A percentile compares a stretch with the other conserved stretches of the same genome.
Conservation (phyloP, 2,113 vertebrate genomes). For the Cebidichthys violaceus region DNA sequence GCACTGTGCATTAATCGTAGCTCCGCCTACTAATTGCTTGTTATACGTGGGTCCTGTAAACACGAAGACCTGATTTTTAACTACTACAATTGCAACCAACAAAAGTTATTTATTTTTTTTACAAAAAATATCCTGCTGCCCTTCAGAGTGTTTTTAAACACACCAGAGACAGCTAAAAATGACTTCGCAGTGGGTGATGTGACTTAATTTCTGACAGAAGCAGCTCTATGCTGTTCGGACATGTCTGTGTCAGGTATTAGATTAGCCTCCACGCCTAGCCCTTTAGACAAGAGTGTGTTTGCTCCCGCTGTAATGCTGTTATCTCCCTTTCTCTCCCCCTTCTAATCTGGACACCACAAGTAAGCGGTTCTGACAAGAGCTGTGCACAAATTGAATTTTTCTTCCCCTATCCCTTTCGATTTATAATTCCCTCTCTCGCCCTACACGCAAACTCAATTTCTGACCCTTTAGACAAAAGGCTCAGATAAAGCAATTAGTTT, state of each 20-base stretch:
- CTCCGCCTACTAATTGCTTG: constrained; percentile 10
- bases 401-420: constrained; percentile 74
- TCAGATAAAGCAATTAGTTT: constrained; percentile 80
- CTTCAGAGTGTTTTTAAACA: background rate
- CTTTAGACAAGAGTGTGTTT: constrained; percentile 76
- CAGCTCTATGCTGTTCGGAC: constrained; percentile 35
- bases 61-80: background rate
- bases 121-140: background rate
- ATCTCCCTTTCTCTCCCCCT: constrained; percentile 62
- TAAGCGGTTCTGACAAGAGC: constrained; percentile 78
- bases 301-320: constrained; percentile 68
- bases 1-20: constrained; percentile 34
- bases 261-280: constrained; percentile 59
- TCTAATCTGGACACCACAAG: constrained; percentile 76
- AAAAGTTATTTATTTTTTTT: background rate
- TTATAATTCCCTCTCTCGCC: constrained; percentile 73
- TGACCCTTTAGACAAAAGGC: constrained; percentile 79
- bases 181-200: constrained; percentile 8
- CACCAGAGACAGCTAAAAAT: background rate
- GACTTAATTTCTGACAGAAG: constrained; percentile 52
- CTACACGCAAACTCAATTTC: constrained; percentile 76
- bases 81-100: background rate
- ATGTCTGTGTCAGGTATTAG: constrained; percentile 69
- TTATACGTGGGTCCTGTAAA: constrained; percentile 12
- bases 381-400: constrained; percentile 78